These are phyloP conservation scores for Entelurus aequoreus DNA, from an alignment of 2,113 vertebrate species.

Conservation along the genomic window DNA sequence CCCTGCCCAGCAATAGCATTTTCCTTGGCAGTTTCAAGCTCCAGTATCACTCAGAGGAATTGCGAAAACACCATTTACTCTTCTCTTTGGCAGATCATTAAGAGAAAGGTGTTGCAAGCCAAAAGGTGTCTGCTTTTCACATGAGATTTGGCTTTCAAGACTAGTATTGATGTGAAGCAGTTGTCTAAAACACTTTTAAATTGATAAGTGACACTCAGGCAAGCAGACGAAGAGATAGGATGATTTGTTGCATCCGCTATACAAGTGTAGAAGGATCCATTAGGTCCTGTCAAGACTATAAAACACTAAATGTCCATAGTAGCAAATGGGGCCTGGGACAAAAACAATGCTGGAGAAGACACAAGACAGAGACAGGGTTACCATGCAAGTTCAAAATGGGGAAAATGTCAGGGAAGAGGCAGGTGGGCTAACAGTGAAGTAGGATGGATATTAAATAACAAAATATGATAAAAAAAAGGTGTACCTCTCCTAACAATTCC, in stretches of 20 bases:
- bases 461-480: conserved; percentile 5
- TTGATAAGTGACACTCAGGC: conserved; percentile 27
- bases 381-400: conserved; percentile 5
- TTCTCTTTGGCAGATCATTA: conserved; percentile 24
- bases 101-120: conserved; percentile 17
- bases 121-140: conserved; percentile 22
- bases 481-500: conserved; percentile 92
- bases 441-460: conserved; percentile 3
- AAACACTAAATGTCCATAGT: conserved; percentile 34
- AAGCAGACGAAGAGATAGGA: conserved; percentile 18
- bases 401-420: conserved; percentile 14
- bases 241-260: conserved; percentile 24
- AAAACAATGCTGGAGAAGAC: conserved; percentile 13
- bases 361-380: conserved; percentile 5
- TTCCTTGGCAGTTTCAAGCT: conserved; percentile 20
- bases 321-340: conserved; percentile 18
- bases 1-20: conserved; percentile 5
- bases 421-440: conserved; percentile 17
- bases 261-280: conserved; percentile 26
- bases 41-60: conserved; percentile 18
- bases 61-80: conserved; percentile 17
- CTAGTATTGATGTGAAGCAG: conserved; percentile 20
- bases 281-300: conserved; percentile 24
- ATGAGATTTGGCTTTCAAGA: conserved; percentile 12
- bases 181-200: conserved; percentile 38